A percentile compares a stretch with the other conserved stretches of the same genome.
These are phyloP conservation scores for Ctenochaetus hawaiiensis DNA, from an alignment of 2,797 vertebrate genomes.

Conservation along the genomic window DNA sequence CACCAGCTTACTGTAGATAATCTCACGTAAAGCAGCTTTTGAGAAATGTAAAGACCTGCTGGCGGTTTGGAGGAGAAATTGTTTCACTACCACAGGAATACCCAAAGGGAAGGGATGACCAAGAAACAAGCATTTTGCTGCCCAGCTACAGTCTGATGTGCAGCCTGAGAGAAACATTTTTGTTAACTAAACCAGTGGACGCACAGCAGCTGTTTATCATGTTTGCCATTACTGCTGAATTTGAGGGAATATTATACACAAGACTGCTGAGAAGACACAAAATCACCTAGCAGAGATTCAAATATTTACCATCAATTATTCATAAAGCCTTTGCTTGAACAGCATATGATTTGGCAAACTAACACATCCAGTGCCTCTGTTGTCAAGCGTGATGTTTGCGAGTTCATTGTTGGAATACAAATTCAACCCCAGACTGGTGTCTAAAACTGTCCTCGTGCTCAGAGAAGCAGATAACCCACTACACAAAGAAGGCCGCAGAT, in stretches of 20 bases:
- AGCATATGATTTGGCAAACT: conserved; percentile 69
- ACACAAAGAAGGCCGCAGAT: conserved; percentile 24
- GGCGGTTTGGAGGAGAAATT: conserved; percentile 28
- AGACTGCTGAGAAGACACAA: conserved; percentile 60
- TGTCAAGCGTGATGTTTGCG: conserved; percentile 48
- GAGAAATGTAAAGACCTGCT: conserved; percentile 27
- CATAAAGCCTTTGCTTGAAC: conserved; percentile 65
- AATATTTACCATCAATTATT: conserved; percentile 80
- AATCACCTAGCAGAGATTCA: conserved; percentile 62
- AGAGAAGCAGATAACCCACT: conserved; percentile 45
- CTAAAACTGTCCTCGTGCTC: conserved; percentile 47
- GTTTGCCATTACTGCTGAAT: conserved; percentile 58
- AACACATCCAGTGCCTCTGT: conserved; percentile 61
- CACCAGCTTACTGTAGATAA: conserved; percentile 16
- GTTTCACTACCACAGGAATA: conserved; percentile 30
- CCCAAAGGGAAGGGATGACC: conserved; percentile 6
- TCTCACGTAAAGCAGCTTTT: conserved; percentile 25
- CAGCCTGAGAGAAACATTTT: conserved; percentile 13
- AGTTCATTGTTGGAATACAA: conserved; percentile 65
- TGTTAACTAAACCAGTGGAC: conserved; percentile 33
- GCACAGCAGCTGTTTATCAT: conserved; percentile 48
- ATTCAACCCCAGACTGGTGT: conserved; percentile 46
- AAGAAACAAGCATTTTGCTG: conserved; percentile 26
- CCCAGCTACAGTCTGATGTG: conserved; percentile 28
- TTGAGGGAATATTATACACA: conserved; percentile 49